phyloP scores from a whole-genome alignment of 1,140 invertebrate species.

The Drosophila repleta region DNA sequence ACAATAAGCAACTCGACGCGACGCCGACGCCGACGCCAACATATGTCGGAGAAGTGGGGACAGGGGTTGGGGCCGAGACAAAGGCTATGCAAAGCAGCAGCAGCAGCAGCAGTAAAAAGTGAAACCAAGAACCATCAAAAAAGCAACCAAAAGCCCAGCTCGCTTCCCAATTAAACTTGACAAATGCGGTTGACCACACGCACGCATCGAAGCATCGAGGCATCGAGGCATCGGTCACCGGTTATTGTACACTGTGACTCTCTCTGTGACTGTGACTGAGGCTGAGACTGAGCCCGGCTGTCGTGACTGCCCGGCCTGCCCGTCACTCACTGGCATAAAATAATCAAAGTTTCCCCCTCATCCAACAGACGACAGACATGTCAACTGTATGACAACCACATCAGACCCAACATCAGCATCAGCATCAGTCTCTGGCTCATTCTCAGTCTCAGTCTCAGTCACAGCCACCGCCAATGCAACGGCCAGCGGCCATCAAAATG shows the following conservation, averaged over 20 bases:
- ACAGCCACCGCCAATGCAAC: neutral
- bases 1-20: constrained; percentile 66
- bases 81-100: constrained; percentile 65
- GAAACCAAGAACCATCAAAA: constrained; percentile 44
- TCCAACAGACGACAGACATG: constrained; percentile 57
- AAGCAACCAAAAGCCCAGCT: constrained; percentile 56
- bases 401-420: constrained; percentile 37
- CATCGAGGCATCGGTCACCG: constrained; percentile 39
- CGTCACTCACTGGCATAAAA: constrained; percentile 63
- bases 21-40: constrained; percentile 61
- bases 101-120: constrained; percentile 57
- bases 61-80: neutral
- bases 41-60: constrained; percentile 60
- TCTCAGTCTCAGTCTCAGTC: neutral
- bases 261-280: constrained; percentile 1
- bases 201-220: constrained; percentile 47
- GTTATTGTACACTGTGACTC: neutral
- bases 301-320: constrained; percentile 28
- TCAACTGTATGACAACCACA: constrained; percentile 80
- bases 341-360: constrained; percentile 64
- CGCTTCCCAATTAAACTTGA: constrained; percentile 82
- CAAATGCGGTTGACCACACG: constrained; percentile 83
- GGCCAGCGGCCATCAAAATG: constrained; percentile 25
- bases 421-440: neutral
- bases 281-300: constrained; percentile 5